Percentiles rank a stretch among this genome's conserved stretches.
Evolutionary conservation across 2,888 invertebrate genomes (phyloP).

Genomic region (Trachelus iudaicus): DNA sequence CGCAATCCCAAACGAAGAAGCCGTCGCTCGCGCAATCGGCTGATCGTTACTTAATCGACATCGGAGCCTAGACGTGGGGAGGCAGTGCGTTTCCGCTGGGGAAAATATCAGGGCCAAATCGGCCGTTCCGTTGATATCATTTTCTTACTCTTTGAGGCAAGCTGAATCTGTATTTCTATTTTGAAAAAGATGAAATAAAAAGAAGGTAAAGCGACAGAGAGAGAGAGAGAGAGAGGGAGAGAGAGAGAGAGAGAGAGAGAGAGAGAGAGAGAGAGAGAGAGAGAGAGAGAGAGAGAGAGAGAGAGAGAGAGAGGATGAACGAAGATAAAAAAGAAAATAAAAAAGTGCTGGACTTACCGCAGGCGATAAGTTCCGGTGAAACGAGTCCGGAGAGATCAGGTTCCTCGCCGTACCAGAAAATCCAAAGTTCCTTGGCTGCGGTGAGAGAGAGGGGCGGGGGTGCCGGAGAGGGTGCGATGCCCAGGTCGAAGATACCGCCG

Average conservation of each 20-base stretch:
- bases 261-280: too few species aligned
- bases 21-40: background rate
- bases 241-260: too few species aligned
- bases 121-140: background rate
- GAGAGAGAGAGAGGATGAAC: background rate
- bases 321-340: background rate
- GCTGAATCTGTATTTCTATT: background rate
- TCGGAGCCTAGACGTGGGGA: background rate
- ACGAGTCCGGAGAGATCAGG: slow-evolving; percentile 89
- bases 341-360: slow-evolving; percentile 76
- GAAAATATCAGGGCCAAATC: background rate
- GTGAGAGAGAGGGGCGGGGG: slow-evolving; percentile 84
- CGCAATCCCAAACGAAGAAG: background rate
- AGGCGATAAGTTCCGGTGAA: slow-evolving; percentile 84
- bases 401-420: slow-evolving; percentile 99
- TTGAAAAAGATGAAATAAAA: background rate
- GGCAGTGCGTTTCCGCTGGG: background rate
- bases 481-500: slow-evolving; percentile 66
- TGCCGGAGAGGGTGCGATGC: slow-evolving; percentile 69
- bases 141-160: background rate
- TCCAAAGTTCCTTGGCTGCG: slow-evolving; percentile 97
- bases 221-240: too few species aligned
- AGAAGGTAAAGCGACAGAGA: background rate
- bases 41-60: background rate
- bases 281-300: too few species aligned